Percentiles rank a stretch among this genome's conserved stretches.
phyloP scores from a whole-genome alignment of 2,797 vertebrate genomes.

The Myotis findleyi region DNA sequence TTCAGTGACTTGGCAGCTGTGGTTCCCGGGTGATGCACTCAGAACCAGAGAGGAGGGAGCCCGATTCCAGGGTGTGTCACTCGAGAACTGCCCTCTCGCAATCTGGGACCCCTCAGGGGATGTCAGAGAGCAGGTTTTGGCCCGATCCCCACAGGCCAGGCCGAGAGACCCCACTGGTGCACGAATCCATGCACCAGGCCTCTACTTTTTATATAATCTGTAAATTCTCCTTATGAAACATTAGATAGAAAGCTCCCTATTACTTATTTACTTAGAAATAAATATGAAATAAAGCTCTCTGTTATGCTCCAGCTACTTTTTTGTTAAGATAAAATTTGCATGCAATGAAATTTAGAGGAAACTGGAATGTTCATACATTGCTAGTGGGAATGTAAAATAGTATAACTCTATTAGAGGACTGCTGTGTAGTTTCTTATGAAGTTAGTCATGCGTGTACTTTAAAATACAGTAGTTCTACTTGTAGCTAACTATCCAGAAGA shows the following conservation, averaged over 20 bases:
- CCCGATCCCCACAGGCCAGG: too few relatives aligned
- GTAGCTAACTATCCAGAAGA: not conserved
- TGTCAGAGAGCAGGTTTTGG: too few relatives aligned
- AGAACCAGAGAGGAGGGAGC: too few relatives aligned
- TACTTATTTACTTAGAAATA: not conserved
- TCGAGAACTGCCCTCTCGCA: too few relatives aligned
- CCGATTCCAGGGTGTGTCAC: too few relatives aligned
- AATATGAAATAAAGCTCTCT: not conserved
- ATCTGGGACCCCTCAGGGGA: too few relatives aligned
- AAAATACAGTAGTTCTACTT: not conserved
- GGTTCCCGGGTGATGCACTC: too few relatives aligned
- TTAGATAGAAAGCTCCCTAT: not conserved
- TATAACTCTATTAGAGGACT: not conserved
- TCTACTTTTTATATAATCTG: not conserved
- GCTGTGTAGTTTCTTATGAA: not conserved
- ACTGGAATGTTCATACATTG: not conserved
- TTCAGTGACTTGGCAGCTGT: too few relatives aligned
- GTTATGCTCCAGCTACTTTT: not conserved
- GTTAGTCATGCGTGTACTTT: not conserved
- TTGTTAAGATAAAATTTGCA: not conserved
- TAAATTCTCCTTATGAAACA: not conserved
- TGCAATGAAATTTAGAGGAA: not conserved
- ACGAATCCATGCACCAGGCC: too few relatives aligned
- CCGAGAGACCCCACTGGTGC: too few relatives aligned
- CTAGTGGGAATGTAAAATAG: not conserved